These are phyloP conservation scores for Palaemon carinicauda DNA, from an alignment of 1,140 invertebrate genomes.

Conservation along the genomic window DNA sequence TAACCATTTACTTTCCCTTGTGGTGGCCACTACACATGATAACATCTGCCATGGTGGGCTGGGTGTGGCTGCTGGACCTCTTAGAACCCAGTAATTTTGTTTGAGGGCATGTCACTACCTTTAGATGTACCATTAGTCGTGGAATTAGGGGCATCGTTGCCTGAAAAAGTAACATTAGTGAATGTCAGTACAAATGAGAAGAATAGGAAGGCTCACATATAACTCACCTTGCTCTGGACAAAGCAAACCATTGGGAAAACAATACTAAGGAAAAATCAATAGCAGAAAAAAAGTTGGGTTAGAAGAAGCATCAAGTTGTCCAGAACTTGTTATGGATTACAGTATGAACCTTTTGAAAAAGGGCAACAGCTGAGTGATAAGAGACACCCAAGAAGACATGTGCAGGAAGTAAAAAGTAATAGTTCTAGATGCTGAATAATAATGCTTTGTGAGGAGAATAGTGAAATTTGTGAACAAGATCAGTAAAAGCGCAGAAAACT, in stretches of 20 bases:
- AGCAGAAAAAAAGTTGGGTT: background rate
- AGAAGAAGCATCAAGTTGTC: constrained; percentile 9
- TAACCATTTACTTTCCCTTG: constrained; percentile 54
- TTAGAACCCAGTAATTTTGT: constrained; percentile 60
- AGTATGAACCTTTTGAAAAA: constrained; percentile 37
- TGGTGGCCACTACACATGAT: constrained; percentile 45
- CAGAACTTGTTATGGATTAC: background rate
- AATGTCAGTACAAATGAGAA: constrained; percentile 50
- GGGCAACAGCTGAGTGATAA: constrained; percentile 21
- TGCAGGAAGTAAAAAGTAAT: constrained; percentile 33
- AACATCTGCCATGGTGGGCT: constrained; percentile 40
- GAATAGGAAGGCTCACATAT: constrained; percentile 41
- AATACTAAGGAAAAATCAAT: background rate
- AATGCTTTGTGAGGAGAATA: background rate
- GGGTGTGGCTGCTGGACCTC: constrained; percentile 1
- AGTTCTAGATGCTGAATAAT: constrained; percentile 43
- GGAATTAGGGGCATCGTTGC: constrained; percentile 60
- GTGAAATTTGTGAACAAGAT: constrained; percentile 39
- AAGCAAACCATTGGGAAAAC: background rate
- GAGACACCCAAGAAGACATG: constrained; percentile 55
- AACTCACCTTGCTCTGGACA: constrained; percentile 18
- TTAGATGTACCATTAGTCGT: constrained; percentile 61
- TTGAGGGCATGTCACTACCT: constrained; percentile 59
- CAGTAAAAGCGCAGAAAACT: no score
- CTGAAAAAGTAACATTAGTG: constrained; percentile 60